A percentile compares a stretch with the other conserved stretches of the same genome.
Evolutionary conservation across 2,113 vertebrate genomes (phyloP).

Genomic region (Lutjanus erythropterus): DNA sequence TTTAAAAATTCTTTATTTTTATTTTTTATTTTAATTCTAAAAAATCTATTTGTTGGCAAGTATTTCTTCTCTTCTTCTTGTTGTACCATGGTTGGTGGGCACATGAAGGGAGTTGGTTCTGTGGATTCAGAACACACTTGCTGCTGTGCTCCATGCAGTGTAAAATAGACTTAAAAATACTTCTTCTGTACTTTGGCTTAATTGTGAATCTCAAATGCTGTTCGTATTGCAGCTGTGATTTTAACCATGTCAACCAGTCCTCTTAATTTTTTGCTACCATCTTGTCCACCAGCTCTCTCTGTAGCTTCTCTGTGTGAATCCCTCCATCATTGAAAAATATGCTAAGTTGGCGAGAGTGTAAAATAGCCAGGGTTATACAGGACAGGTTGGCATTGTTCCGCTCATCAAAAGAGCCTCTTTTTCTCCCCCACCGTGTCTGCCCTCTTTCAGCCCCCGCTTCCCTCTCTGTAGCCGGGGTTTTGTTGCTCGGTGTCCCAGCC

Average conservation of each 20-base stretch:
- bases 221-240: too few species aligned
- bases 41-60: too few species aligned
- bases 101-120: too few species aligned
- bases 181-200: neutral
- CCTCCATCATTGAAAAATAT: slow-evolving; percentile 33
- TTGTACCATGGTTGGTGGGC: too few species aligned
- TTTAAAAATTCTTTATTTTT: too few species aligned
- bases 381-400: slow-evolving; percentile 33
- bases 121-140: too few species aligned
- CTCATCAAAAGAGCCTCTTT: slow-evolving; percentile 23
- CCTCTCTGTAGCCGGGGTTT: slow-evolving; percentile 10
- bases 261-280: neutral
- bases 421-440: slow-evolving; percentile 5
- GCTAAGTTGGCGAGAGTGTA: slow-evolving; percentile 38
- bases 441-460: neutral
- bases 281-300: neutral
- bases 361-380: slow-evolving; percentile 28
- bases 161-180: too few species aligned
- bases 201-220: neutral
- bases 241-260: neutral
- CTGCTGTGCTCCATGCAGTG: too few species aligned
- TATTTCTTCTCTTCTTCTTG: too few species aligned
- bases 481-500: slow-evolving; percentile 28
- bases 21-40: too few species aligned
- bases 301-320: neutral